Evolutionary conservation across 2,113 vertebrate species (phyloP).

Genomic region (Brachyistius frenatus): DNA sequence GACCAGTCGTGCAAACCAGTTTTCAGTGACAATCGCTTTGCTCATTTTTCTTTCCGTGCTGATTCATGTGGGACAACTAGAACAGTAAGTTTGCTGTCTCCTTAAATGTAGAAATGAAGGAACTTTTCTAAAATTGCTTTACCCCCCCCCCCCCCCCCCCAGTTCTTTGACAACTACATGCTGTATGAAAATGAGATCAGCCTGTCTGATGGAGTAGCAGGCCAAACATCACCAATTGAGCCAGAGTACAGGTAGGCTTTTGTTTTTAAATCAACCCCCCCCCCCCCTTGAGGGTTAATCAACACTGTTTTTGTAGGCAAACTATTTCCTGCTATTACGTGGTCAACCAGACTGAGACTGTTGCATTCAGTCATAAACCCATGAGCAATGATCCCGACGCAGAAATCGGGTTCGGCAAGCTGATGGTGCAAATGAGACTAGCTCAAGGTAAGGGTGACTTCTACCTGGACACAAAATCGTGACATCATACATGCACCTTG

Average conservation of each 20-base stretch:
- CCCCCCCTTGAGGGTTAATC: neutral
- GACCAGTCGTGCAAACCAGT: conserved; percentile 79
- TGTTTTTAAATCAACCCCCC: neutral
- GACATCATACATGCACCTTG: too few species aligned
- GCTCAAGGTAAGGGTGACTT: conserved; percentile 58
- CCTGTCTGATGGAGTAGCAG: conserved; percentile 12
- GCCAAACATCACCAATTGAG: conserved; percentile 15
- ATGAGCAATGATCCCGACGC: conserved; percentile 49
- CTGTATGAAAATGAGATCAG: conserved; percentile 82
- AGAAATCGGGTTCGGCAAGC: conserved; percentile 70
- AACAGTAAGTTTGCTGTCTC: conserved; percentile 47
- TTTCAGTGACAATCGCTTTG: conserved; percentile 73
- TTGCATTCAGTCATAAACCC: conserved; percentile 59
- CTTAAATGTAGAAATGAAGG: neutral
- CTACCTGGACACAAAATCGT: too few species aligned
- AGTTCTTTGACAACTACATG: conserved; percentile 81
- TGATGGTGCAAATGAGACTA: conserved; percentile 77
- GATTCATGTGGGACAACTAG: conserved; percentile 82
- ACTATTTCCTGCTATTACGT: conserved; percentile 78
- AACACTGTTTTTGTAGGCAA: conserved; percentile 43
- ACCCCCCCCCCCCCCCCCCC: too few species aligned
- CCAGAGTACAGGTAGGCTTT: conserved; percentile 72
- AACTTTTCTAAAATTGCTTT: neutral
- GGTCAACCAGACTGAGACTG: conserved; percentile 58
- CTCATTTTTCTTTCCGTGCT: conserved; percentile 75